These are phyloP conservation scores for Apamea crenata DNA, from an alignment of 2,888 invertebrate species.

Conservation along the genomic window DNA sequence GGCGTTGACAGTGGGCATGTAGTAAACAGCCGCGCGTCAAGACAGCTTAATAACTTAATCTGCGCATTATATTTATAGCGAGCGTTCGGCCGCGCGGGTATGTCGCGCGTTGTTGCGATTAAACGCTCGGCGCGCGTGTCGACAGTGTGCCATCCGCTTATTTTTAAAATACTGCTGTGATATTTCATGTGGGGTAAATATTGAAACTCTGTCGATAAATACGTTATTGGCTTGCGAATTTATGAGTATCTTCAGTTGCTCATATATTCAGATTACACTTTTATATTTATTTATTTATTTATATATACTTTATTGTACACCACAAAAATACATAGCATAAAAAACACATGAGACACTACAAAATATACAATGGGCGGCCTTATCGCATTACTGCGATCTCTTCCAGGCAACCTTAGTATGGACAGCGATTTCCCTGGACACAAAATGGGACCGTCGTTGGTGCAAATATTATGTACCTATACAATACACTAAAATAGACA, in stretches of 20 bases:
- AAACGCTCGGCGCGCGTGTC: slow-evolving; percentile 45
- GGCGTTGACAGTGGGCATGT: slow-evolving; percentile 43
- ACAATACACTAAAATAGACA: too few relatives aligned
- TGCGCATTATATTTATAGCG: slow-evolving; percentile 63
- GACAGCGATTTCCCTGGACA: too few relatives aligned
- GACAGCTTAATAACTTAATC: slow-evolving; percentile 72
- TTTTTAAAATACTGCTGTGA: slow-evolving; percentile 15
- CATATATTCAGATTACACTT: not conserved
- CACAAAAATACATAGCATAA: too few relatives aligned
- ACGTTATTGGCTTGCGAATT: not conserved
- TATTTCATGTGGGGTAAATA: slow-evolving; percentile 20
- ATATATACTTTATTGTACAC: too few relatives aligned
- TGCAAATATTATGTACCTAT: too few relatives aligned
- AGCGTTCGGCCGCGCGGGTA: slow-evolving; percentile 32
- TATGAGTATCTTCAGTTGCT: not conserved
- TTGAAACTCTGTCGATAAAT: not conserved
- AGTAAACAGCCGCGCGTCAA: slow-evolving; percentile 59
- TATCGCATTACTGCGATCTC: too few relatives aligned
- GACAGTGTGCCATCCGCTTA: slow-evolving; percentile 29
- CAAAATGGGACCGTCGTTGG: too few relatives aligned
- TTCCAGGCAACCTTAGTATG: too few relatives aligned
- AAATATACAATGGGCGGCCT: too few relatives aligned
- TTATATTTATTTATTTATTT: too few relatives aligned
- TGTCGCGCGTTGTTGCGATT: slow-evolving; percentile 47
- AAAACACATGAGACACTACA: too few relatives aligned